These are phyloP conservation scores for Anguilla pacifica DNA, from an alignment of 2,797 vertebrate species.

Conservation along the genomic window DNA sequence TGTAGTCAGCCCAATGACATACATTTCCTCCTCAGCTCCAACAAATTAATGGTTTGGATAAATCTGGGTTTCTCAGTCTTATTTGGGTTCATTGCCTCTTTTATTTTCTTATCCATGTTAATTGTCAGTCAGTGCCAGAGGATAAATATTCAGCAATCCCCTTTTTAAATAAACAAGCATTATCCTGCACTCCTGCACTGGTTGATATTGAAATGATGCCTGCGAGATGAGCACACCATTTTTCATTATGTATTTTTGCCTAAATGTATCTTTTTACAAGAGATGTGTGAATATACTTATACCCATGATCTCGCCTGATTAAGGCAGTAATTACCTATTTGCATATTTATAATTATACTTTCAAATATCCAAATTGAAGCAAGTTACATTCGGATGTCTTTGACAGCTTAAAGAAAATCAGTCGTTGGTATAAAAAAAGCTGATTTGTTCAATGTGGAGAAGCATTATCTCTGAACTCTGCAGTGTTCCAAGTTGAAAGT, in stretches of 20 bases:
- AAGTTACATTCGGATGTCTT: not conserved
- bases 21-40: not conserved
- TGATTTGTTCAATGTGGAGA: not conserved
- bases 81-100: not conserved
- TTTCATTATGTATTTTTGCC: not conserved
- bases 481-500: not conserved
- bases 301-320: not conserved
- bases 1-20: not conserved
- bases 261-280: not conserved
- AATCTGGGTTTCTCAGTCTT: not conserved
- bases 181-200: not conserved
- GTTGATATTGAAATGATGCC: not conserved
- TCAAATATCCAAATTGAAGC: constrained; percentile 7
- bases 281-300: not conserved
- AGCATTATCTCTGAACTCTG: not conserved
- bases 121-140: not conserved
- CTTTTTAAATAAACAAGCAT: not conserved
- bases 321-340: not conserved
- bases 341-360: constrained; percentile 16
- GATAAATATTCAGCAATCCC: not conserved
- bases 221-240: not conserved
- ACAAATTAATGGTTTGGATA: constrained; percentile 3
- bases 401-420: not conserved
- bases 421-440: not conserved
- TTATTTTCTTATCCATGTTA: not conserved